A percentile compares a stretch with the other conserved stretches of the same genome.
Conservation (phyloP, 2,888 invertebrate species). For the Hyppa rectilinea region DNA sequence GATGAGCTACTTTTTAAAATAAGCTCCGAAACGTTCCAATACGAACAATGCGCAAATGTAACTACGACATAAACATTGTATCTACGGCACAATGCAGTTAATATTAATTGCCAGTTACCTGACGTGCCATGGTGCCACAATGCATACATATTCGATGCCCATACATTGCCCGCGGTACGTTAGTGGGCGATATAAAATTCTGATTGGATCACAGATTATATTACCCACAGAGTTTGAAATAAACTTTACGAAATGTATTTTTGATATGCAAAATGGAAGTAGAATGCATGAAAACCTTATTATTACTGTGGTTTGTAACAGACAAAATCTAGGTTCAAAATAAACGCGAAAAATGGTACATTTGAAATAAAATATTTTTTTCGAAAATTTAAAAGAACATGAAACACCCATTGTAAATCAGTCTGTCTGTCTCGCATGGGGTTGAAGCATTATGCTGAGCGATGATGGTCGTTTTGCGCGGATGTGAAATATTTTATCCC, state of each 20-base stretch:
- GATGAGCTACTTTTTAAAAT: conserved; percentile 1
- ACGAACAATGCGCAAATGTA: conserved; percentile 6
- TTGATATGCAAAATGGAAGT: not conserved
- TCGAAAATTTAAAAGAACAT: too few species aligned
- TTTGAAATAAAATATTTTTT: not conserved
- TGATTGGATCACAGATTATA: conserved; percentile 57
- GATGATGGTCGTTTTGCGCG: too few species aligned
- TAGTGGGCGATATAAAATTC: conserved; percentile 55
- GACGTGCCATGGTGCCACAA: conserved; percentile 39
- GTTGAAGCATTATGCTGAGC: too few species aligned
- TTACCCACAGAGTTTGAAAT: conserved; percentile 29
- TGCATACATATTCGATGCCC: conserved; percentile 59
- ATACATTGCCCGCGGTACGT: conserved; percentile 40
- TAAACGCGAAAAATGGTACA: not conserved
- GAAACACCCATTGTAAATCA: too few species aligned
- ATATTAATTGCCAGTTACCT: conserved; percentile 64
- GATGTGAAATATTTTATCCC: too few species aligned
- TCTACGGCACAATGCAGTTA: conserved; percentile 41
- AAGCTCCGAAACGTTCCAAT: conserved; percentile 1
- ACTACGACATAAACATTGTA: conserved; percentile 28
- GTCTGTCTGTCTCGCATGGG: too few species aligned
- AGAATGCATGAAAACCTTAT: not conserved
- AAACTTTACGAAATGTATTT: conserved; percentile 26
- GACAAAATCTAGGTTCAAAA: not conserved
- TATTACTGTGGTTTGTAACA: not conserved